Conservation (phyloP, 2,888 invertebrate species). For the Mimas tiliae region DNA sequence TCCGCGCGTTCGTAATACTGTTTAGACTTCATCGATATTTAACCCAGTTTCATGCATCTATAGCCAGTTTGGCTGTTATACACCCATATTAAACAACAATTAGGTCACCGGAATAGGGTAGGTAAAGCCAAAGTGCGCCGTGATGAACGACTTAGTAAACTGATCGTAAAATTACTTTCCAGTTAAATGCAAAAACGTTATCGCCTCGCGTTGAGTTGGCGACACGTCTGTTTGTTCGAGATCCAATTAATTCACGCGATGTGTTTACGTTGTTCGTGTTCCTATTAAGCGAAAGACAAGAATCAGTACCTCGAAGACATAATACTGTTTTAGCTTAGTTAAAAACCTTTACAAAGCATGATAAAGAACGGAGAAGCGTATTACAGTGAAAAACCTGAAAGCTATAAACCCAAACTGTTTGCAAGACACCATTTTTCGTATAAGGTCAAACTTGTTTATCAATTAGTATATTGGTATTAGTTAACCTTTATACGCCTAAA, state of each 20-base stretch:
- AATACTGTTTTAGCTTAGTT: not conserved
- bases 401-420: not conserved
- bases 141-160: slow-evolving; percentile 58
- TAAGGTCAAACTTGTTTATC: slow-evolving; percentile 20
- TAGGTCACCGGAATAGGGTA: slow-evolving; percentile 76
- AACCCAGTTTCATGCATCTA: slow-evolving; percentile 80
- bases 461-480: slow-evolving; percentile 37
- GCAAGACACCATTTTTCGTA: not conserved
- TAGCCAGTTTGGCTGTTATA: slow-evolving; percentile 72
- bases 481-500: slow-evolving; percentile 44
- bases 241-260: slow-evolving; percentile 14
- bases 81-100: slow-evolving; percentile 74
- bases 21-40: slow-evolving; percentile 76
- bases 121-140: slow-evolving; percentile 63
- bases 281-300: not conserved
- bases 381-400: not conserved
- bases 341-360: not conserved
- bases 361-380: too few species aligned
- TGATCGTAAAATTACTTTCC: slow-evolving; percentile 51
- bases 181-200: slow-evolving; percentile 27
- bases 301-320: not conserved
- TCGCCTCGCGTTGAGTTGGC: slow-evolving; percentile 8
- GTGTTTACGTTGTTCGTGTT: slow-evolving; percentile 11
- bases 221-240: slow-evolving; percentile 18
- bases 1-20: slow-evolving; percentile 53